Conservation (phyloP, 2,888 invertebrate species). For the Alentia gelatinosa region DNA sequence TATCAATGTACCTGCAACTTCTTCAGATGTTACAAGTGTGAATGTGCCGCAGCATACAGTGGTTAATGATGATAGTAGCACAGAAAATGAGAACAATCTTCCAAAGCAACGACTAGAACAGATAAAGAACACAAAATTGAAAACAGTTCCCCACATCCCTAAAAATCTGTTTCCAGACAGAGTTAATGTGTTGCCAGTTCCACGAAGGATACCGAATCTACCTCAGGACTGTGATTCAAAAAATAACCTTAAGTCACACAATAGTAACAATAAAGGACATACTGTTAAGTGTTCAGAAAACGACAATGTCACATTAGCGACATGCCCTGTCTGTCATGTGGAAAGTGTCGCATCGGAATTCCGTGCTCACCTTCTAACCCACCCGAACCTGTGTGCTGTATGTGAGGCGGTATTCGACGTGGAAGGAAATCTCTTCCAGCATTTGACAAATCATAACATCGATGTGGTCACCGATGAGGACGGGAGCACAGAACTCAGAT, state of each 20-base stretch:
- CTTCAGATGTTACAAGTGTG: not conserved
- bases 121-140: not conserved
- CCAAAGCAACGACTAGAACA: not conserved
- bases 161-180: not conserved
- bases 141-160: not conserved
- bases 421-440: not conserved
- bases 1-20: not conserved
- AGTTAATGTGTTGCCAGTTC: too few species aligned
- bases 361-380: not conserved
- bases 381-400: constrained; percentile 1
- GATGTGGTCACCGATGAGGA: not conserved
- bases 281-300: too few species aligned
- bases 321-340: not conserved
- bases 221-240: not conserved
- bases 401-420: not conserved
- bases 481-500: not conserved
- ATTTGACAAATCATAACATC: not conserved
- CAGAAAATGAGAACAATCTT: too few species aligned
- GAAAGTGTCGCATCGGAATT: not conserved
- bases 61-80: not conserved
- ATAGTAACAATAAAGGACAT: not conserved
- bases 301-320: not conserved
- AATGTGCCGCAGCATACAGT: not conserved
- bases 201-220: too few species aligned
- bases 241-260: not conserved